Evolutionary conservation across 2,113 vertebrate species (phyloP), one percentile per base, ranked within the genome.

Genomic region (human): DNA sequence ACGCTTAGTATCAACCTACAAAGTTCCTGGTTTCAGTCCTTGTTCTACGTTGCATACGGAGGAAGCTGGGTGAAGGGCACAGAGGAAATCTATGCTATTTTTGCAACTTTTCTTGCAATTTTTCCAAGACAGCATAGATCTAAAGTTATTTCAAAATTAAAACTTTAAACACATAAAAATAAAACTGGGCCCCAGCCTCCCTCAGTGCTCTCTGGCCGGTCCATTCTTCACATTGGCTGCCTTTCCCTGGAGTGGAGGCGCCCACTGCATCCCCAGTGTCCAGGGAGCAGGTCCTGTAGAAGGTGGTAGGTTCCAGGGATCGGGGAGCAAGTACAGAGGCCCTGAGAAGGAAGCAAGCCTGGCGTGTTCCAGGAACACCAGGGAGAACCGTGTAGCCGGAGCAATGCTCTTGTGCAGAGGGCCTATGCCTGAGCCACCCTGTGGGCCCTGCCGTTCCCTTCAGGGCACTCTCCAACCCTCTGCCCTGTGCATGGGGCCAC

Each of bases 141-240:
- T 78, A 20, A 59, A 78, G 27, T 95, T 72, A 82, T 52, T 81
- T 86, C 43, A 81, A 91, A 81, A 87, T 86, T 76, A 75, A 32
- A 95, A 45, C 2, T 25, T 48, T 55, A 73, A 93, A 48, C 23
- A 59, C 22, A 13, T 55, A 38, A 70, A 79, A 84, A 25, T 80
- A 38, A 93, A 61, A 80, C 3, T 18, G 45, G 48, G 32, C 30
- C 16, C 32, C 32, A 38, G 22, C 30, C 5, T 17, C 35, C 80
- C 30, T 68, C 1, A 2, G 57, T 10, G 5, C 20, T 64, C 55
- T 66, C n/a, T 14, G 35, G 64, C 43, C 18, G 27, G 35, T 43
- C 86, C 35, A 57, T 35, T 79, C 22, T 27, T 73, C 45, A 23
- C 1, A 14, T 22, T 5, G 52, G 22, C 80, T 9, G 13, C 17